phyloP scores from a whole-genome alignment of 1,140 invertebrate genomes.

The Radopholus similis region DNA sequence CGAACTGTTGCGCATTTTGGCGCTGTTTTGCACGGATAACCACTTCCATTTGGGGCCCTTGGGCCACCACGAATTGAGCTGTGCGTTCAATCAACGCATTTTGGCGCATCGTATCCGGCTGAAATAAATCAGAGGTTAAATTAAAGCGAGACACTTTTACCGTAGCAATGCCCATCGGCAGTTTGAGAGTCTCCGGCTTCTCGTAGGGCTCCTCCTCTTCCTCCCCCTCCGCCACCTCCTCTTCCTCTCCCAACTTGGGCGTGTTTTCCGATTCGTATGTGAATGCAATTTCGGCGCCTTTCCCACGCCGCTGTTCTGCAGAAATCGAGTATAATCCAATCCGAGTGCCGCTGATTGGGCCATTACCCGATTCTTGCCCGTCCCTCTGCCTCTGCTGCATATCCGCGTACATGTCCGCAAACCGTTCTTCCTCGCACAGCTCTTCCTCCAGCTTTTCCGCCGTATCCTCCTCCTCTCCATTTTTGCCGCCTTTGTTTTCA shows the following conservation, averaged over 20 bases:
- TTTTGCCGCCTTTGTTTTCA: background rate
- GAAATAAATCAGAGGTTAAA: background rate
- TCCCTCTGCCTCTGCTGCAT: constrained; percentile 7
- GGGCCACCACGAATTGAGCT: constrained; percentile 82
- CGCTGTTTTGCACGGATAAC: constrained; percentile 92
- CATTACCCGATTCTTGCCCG: background rate
- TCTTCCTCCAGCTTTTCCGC: constrained; percentile 70
- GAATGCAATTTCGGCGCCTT: constrained; percentile 43
- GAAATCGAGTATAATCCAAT: constrained; percentile 9
- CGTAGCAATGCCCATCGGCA: constrained; percentile 65
- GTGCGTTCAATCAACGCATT: constrained; percentile 95
- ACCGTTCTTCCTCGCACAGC: constrained; percentile 74
- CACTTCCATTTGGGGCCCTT: constrained; percentile 96
- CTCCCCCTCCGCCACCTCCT: constrained; percentile 58
- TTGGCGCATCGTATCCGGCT: constrained; percentile 86
- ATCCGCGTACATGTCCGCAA: constrained; percentile 58
- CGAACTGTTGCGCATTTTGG: constrained; percentile 80
- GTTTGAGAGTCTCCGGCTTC: constrained; percentile 47
- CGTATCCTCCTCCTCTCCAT: constrained; percentile 59
- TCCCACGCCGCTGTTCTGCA: constrained; percentile 21
- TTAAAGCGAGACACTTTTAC: constrained; percentile 35
- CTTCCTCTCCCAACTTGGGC: background rate
- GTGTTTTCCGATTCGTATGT: constrained; percentile 30
- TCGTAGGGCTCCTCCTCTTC: constrained; percentile 56
- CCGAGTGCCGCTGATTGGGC: background rate